These are phyloP conservation scores for Belonocnema kinseyi DNA, from an alignment of 1,140 invertebrate genomes.

Conservation along the genomic window DNA sequence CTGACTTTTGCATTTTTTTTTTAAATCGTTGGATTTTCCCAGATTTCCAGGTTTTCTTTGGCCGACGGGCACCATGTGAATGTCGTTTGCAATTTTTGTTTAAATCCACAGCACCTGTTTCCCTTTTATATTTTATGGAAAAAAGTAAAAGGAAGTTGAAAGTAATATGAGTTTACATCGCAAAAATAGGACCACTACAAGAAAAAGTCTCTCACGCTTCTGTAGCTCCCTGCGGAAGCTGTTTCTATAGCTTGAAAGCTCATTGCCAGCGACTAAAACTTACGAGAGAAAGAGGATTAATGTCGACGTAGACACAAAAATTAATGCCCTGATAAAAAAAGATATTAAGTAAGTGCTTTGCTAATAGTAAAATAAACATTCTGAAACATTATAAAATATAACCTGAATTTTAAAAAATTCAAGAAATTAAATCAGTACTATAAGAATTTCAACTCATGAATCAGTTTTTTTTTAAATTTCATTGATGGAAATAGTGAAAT, in stretches of 20 bases:
- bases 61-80: background rate
- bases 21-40: too few relatives aligned
- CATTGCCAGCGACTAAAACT: conserved; percentile 21
- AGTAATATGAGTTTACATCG: background rate
- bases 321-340: background rate
- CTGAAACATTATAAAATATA: background rate
- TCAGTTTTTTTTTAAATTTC: background rate
- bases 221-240: conserved; percentile 6
- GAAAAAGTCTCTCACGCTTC: conserved; percentile 10
- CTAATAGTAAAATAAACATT: conserved; percentile 4
- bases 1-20: too few relatives aligned
- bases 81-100: background rate
- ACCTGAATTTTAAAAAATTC: background rate
- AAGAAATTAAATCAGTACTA: too few relatives aligned
- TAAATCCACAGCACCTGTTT: background rate
- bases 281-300: conserved; percentile 19
- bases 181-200: conserved; percentile 10
- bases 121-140: background rate
- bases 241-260: conserved; percentile 9
- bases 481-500: too few relatives aligned
- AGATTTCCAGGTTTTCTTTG: too few relatives aligned
- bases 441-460: too few relatives aligned
- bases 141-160: background rate
- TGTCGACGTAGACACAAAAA: conserved; percentile 18
- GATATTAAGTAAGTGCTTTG: background rate